A percentile compares a stretch with the other conserved stretches of the same genome.
Evolutionary conservation across 2,113 vertebrate genomes (phyloP).

Genomic region (Neolamprologus falcicula): DNA sequence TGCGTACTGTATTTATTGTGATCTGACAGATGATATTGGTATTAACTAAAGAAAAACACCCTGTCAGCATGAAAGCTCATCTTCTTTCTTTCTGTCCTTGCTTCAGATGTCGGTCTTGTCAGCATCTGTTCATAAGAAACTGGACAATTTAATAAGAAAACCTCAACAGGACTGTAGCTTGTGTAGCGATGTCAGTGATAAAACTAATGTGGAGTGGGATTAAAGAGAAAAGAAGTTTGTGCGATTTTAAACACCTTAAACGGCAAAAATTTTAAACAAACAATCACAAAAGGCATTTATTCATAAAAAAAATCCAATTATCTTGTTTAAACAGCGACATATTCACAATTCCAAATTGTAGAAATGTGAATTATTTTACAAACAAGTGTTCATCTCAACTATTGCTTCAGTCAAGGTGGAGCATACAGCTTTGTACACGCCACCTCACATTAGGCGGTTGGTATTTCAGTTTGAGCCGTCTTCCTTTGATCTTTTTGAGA

Average conservation of each 20-base stretch:
- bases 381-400: neutral
- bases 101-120: neutral
- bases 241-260: neutral
- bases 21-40: neutral
- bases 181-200: neutral
- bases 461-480: neutral
- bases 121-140: neutral
- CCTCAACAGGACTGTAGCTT: neutral
- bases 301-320: slow-evolving; percentile 28
- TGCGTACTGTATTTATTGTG: neutral
- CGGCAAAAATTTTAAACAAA: neutral
- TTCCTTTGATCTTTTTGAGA: neutral
- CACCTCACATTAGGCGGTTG: neutral
- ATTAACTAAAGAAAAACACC: neutral
- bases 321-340: neutral
- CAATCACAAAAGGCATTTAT: slow-evolving; percentile 32
- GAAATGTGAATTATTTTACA: neutral
- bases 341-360: neutral
- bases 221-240: neutral
- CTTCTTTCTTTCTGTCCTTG: neutral
- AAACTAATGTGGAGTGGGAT: neutral
- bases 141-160: neutral
- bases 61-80: neutral
- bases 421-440: neutral
- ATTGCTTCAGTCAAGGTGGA: neutral